Percentiles rank a stretch among this genome's conserved stretches.
These are phyloP conservation scores for Crocidura indochinensis DNA, from an alignment of 2,797 vertebrate genomes.

Conservation along the genomic window DNA sequence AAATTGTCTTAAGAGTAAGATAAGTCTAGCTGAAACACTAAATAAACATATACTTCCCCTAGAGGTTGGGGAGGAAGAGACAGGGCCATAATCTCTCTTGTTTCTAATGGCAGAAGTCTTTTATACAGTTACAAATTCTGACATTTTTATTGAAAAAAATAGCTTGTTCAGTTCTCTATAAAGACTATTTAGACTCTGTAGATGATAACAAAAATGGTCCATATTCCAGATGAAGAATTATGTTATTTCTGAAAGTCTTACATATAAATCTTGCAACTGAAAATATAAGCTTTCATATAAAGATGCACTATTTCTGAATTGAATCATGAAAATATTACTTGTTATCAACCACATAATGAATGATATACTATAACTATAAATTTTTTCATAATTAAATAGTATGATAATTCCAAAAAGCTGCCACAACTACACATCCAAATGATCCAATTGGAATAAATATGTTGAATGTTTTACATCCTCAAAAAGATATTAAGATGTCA, in stretches of 20 bases:
- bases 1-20: neutral
- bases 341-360: slow-evolving; percentile 74
- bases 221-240: slow-evolving; percentile 32
- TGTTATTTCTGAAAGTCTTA: neutral
- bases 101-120: too few species aligned
- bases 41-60: slow-evolving; percentile 26
- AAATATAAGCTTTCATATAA: slow-evolving; percentile 69
- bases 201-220: neutral
- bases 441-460: slow-evolving; percentile 72
- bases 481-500: slow-evolving; percentile 43
- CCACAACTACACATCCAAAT: slow-evolving; percentile 65
- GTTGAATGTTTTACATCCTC: slow-evolving; percentile 47
- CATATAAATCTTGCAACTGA: slow-evolving; percentile 44
- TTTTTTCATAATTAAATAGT: slow-evolving; percentile 65
- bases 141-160: slow-evolving; percentile 45
- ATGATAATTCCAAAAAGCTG: slow-evolving; percentile 76
- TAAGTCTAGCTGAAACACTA: neutral
- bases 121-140: slow-evolving; percentile 20
- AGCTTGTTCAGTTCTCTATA: slow-evolving; percentile 14
- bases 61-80: neutral
- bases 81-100: too few species aligned
- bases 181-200: neutral
- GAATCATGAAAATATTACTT: slow-evolving; percentile 77
- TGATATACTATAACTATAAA: slow-evolving; percentile 65
- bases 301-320: slow-evolving; percentile 68